Evolutionary conservation across 2,797 vertebrate species (phyloP).

Genomic region (Clarias laeviceps): DNA sequence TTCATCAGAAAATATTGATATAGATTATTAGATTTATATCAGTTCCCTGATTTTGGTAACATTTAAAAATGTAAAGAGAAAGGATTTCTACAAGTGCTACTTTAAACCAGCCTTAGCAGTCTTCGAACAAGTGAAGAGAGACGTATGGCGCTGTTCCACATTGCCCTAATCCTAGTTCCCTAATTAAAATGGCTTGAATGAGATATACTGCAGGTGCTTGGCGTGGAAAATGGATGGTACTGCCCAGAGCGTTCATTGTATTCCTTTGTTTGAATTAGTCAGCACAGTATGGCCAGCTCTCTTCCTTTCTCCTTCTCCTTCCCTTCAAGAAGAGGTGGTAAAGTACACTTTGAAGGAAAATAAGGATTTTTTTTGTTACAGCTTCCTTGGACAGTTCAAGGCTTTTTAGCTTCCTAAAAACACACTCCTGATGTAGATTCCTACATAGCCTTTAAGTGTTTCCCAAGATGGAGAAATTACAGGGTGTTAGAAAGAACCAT

Average conservation of each 20-base stretch:
- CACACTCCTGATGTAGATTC: neutral
- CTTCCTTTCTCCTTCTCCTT: slow-evolving; percentile 14
- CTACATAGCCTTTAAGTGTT: neutral
- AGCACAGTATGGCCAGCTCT: slow-evolving; percentile 49
- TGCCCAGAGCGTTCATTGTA: slow-evolving; percentile 48
- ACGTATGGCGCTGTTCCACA: slow-evolving; percentile 60
- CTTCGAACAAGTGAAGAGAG: slow-evolving; percentile 41
- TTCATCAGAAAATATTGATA: neutral
- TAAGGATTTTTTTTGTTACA: neutral
- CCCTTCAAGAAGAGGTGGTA: neutral
- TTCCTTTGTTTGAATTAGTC: slow-evolving; percentile 53
- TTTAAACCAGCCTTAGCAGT: slow-evolving; percentile 11
- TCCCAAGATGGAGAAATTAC: neutral
- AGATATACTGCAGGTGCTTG: slow-evolving; percentile 52
- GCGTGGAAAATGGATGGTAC: slow-evolving; percentile 53
- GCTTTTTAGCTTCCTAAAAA: neutral
- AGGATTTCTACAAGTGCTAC: neutral
- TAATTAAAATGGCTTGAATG: slow-evolving; percentile 55
- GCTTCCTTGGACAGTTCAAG: neutral
- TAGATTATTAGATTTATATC: no score
- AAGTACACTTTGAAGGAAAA: neutral
- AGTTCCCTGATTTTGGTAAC: no score
- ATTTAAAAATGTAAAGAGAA: neutral
- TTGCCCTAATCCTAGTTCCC: slow-evolving; percentile 35
- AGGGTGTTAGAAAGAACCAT: neutral